A percentile compares a stretch with the other conserved stretches of the same genome.
Conservation (phyloP, 2,113 vertebrate genomes). For the Nerophis ophidion region DNA sequence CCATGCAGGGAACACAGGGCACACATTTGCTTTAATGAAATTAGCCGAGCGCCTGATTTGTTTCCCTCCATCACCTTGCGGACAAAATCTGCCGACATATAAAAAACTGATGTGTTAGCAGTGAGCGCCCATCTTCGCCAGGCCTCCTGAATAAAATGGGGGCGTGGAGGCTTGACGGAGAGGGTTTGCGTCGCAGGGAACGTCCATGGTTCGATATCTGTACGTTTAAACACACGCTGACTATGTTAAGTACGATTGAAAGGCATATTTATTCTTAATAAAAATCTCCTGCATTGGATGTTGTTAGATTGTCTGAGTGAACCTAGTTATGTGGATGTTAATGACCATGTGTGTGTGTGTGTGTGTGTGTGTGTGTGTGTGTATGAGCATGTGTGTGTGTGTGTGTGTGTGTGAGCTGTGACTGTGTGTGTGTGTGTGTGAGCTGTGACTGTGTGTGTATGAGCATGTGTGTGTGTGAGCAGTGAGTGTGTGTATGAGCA, state of each 20-base stretch:
- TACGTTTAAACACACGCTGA: neutral
- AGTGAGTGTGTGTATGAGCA: too few relatives aligned
- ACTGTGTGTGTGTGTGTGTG: too few relatives aligned
- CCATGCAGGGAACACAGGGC: constrained; percentile 42
- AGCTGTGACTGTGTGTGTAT: constrained; percentile 5
- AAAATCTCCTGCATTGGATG: neutral
- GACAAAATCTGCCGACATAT: constrained; percentile 38
- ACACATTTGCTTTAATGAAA: constrained; percentile 65
- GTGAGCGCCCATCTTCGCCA: constrained; percentile 9
- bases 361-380: neutral
- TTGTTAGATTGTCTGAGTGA: neutral
- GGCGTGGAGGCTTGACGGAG: neutral
- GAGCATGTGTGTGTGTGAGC: too few relatives aligned
- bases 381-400: too few relatives aligned
- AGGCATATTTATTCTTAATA: too few relatives aligned
- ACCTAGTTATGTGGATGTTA: neutral
- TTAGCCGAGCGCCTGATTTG: constrained; percentile 54
- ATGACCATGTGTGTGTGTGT: constrained; percentile 8
- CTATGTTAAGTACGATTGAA: neutral
- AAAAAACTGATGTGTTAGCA: constrained; percentile 44
- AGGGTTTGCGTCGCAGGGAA: neutral
- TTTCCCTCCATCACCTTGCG: constrained; percentile 33
- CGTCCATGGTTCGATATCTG: neutral
- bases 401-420: too few relatives aligned
- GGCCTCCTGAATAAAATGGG: constrained; percentile 12